Evolutionary conservation across 2,113 vertebrate genomes (phyloP).

Genomic region (Eudyptes chrysolophus): DNA sequence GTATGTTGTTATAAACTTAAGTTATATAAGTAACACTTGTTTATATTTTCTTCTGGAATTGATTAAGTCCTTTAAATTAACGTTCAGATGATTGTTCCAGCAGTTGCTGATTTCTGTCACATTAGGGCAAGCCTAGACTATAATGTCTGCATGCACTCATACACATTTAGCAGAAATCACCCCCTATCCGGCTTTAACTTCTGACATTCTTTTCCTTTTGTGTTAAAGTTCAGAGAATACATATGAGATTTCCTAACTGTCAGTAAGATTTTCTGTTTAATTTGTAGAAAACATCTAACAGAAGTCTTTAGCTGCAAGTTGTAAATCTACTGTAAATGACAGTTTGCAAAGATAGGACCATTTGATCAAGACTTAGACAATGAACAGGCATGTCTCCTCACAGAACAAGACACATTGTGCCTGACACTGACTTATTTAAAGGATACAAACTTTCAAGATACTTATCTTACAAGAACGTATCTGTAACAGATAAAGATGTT

Average conservation of each 20-base stretch:
- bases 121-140: neutral
- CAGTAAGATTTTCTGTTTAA: neutral
- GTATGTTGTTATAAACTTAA: neutral
- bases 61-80: neutral
- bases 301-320: neutral
- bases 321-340: neutral
- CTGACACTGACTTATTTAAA: neutral
- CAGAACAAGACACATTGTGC: neutral
- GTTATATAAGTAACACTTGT: neutral
- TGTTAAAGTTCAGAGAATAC: neutral
- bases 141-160: neutral
- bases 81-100: neutral
- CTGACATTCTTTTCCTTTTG: neutral
- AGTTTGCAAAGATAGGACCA: neutral
- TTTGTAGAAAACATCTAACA: neutral
- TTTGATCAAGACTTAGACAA: neutral
- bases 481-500: neutral
- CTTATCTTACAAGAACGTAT: neutral
- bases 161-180: neutral
- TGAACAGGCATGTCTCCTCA: neutral
- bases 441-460: neutral
- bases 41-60: neutral
- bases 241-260: neutral
- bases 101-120: neutral
- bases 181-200: neutral